Base-by-base conservation (phyloP, 2,888 invertebrate species). In the Drosophila demipolita region DNA sequence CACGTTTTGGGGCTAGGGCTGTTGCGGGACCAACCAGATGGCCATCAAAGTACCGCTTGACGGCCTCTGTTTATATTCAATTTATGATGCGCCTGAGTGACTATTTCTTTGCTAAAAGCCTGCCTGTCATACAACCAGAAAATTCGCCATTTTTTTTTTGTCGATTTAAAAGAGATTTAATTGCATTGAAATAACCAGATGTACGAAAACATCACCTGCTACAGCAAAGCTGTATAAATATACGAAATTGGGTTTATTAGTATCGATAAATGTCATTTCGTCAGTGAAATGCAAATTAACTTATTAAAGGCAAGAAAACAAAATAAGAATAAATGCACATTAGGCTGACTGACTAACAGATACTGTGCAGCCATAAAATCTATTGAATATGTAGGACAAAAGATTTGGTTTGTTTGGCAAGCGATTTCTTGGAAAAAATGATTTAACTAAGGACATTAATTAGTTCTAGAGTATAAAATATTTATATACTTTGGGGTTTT, bases 1-100 rank as follows among this genome's bases (percentile, higher is more conserved):
- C 20, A 63, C 26, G 54, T 49, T 48, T 61, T 42, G 9, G 50
- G 11, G n/a, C 5, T 23, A 40, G 12, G 3, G 23, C 40, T 38
- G 61, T 42, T 52, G 29, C 8, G n/a, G 20, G 32, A 33, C 29
- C 23, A 32, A 36, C 23, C 60, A 23, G 33, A 29, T n/a, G 38
- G 8, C 12, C 38, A 4, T 35, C 38, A 72, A 23, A 40, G 29
- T 20, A 23, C 17, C 32, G 9, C 23, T 29, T 35, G 49, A 12
- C 35, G n/a, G 52, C 26, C 76, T 76, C 68, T 84, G 87, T 88
- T 88, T 88, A 83, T 86, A 76, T 83, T 83, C 90, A 90, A 89
- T 90, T 87, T 87, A 58, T 68, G 62, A 40, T 8, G 49, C 33
- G 32, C 20, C 17, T 45, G 52, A 66, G 58, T 49, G 58, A 52